A percentile compares a stretch with the other conserved stretches of the same genome.
phyloP scores from a whole-genome alignment of 2,113 vertebrate genomes.

The Entomyzon cyanotis region DNA sequence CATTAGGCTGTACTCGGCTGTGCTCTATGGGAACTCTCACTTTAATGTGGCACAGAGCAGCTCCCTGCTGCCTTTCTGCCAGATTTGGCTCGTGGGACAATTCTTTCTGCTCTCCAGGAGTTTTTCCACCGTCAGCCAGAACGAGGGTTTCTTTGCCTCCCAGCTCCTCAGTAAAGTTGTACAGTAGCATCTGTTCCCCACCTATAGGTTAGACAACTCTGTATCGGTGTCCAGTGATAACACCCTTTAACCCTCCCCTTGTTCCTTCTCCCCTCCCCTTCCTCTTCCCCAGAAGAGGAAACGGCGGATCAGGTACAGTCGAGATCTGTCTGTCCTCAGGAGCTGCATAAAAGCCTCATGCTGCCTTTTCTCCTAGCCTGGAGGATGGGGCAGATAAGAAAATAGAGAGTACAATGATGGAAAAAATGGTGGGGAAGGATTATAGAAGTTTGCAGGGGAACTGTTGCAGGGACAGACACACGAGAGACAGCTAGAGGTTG shows the following conservation, averaged over 20 bases:
- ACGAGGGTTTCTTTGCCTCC: not conserved
- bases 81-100: not conserved
- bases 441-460: not conserved
- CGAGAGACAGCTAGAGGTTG: not conserved
- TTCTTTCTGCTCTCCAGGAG: constrained; percentile 4
- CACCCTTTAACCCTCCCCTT: constrained; percentile 52
- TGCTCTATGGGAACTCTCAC: not conserved
- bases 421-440: not conserved
- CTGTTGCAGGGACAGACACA: not conserved
- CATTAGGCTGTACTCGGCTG: not conserved
- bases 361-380: not conserved
- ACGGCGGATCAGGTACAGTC: not conserved
- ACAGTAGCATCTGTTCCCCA: not conserved
- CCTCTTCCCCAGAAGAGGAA: constrained; percentile 50
- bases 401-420: not conserved
- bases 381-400: not conserved
- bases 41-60: not conserved
- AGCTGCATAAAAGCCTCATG: not conserved
- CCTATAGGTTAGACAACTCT: not conserved
- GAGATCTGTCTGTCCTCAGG: not conserved
- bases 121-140: not conserved
- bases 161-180: not conserved
- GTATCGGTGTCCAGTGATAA: not conserved
- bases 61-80: not conserved
- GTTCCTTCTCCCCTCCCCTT: constrained; percentile 56